These are phyloP conservation scores for Hyperoodon ampullatus DNA, from an alignment of 2,113 vertebrate genomes.

Conservation along the genomic window DNA sequence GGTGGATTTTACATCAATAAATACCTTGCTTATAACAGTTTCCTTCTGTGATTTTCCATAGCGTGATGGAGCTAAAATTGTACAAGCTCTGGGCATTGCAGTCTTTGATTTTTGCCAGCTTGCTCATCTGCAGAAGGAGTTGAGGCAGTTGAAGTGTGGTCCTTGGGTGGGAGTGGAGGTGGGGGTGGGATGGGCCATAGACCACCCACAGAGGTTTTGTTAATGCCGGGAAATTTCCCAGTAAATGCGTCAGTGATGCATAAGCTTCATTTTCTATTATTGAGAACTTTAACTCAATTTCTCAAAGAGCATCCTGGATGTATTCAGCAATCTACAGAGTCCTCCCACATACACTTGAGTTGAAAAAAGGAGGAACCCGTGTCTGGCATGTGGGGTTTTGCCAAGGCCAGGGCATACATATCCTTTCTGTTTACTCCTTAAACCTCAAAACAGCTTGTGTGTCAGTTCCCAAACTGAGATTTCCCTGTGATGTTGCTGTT, in stretches of 20 bases:
- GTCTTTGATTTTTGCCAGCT: neutral
- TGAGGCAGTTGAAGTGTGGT: neutral
- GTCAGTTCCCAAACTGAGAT: neutral
- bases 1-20: constrained; percentile 51
- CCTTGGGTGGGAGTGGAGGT: neutral
- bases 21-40: constrained; percentile 63
- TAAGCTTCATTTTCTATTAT: neutral
- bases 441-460: constrained; percentile 50
- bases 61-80: neutral
- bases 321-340: neutral
- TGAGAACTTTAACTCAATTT: constrained; percentile 26
- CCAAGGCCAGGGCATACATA: neutral
- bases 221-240: neutral
- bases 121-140: neutral
- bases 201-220: neutral
- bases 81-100: neutral
- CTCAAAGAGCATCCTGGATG: neutral
- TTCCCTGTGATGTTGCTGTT: neutral
- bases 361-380: neutral
- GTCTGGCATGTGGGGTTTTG: neutral
- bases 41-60: constrained; percentile 67
- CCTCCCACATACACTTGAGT: neutral
- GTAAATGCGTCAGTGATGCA: neutral
- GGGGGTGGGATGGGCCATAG: neutral
- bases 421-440: constrained; percentile 11